Percentiles rank a stretch among this genome's conserved stretches.
Evolutionary conservation across 2,797 vertebrate genomes (phyloP).

Genomic region (Gallirallus australis): DNA sequence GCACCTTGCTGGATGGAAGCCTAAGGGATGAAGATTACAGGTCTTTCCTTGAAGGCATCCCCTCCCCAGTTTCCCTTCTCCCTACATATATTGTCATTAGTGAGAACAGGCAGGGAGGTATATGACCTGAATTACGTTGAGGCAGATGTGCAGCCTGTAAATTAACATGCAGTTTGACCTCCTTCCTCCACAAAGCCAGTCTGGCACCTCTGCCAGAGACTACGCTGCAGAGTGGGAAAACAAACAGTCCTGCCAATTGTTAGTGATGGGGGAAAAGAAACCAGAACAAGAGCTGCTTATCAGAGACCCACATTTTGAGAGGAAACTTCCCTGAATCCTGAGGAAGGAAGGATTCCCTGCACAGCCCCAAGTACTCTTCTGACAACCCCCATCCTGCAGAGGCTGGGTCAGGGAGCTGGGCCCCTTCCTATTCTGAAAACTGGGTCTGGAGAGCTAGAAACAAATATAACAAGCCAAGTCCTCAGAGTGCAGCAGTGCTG

Average conservation of each 20-base stretch:
- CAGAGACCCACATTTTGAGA: background rate
- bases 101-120: background rate
- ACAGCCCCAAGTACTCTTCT: background rate
- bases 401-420: background rate
- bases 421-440: background rate
- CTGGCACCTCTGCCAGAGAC: background rate
- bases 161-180: background rate
- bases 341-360: slow-evolving; percentile 45
- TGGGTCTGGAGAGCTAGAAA: background rate
- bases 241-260: background rate
- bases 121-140: background rate
- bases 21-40: background rate
- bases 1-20: background rate
- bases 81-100: background rate
- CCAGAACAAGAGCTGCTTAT: slow-evolving; percentile 15
- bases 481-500: background rate
- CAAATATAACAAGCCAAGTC: background rate
- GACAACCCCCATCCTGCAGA: background rate
- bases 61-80: background rate
- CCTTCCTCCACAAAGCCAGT: background rate
- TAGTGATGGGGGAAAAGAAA: background rate
- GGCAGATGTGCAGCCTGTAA: background rate
- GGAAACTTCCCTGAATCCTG: background rate
- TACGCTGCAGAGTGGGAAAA: background rate
- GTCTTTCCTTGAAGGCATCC: background rate